These are phyloP conservation scores for Mycteria americana DNA, from an alignment of 2,797 vertebrate species.

Conservation along the genomic window DNA sequence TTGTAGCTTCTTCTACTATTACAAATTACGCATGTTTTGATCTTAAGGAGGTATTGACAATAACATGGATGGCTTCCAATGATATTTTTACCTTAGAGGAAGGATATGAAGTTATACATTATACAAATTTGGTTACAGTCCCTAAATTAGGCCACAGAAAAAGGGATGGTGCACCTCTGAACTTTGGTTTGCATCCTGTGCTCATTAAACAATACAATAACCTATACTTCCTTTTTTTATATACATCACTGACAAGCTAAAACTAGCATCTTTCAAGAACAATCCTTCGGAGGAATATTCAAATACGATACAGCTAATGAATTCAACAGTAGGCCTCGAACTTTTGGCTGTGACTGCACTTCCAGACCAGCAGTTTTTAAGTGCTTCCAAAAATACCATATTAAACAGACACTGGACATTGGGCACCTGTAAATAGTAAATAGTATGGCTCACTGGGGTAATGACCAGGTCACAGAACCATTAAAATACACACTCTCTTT, in stretches of 20 bases:
- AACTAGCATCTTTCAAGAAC: constrained; percentile 16
- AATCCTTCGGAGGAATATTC: background rate
- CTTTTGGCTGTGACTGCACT: background rate
- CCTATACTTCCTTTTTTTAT: constrained; percentile 24
- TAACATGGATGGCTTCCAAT: constrained; percentile 25
- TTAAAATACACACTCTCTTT: background rate
- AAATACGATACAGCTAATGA: background rate
- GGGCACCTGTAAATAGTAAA: background rate
- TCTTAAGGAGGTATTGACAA: constrained; percentile 40
- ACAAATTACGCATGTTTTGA: background rate
- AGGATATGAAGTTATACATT: constrained; percentile 45
- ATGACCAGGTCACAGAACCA: background rate
- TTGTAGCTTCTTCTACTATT: background rate
- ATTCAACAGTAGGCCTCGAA: background rate
- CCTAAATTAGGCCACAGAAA: constrained; percentile 9
- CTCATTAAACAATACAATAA: constrained; percentile 34
- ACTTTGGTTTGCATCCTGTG: constrained; percentile 23
- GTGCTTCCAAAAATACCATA: background rate
- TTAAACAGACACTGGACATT: background rate
- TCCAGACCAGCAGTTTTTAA: background rate
- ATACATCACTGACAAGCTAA: background rate
- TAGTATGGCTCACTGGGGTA: background rate
- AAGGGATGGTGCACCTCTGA: constrained; percentile 24
- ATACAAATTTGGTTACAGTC: constrained; percentile 20
- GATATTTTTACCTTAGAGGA: constrained; percentile 57